Evolutionary conservation across 2,888 invertebrate genomes (phyloP).

Genomic region (Agrilus cyanescens): DNA sequence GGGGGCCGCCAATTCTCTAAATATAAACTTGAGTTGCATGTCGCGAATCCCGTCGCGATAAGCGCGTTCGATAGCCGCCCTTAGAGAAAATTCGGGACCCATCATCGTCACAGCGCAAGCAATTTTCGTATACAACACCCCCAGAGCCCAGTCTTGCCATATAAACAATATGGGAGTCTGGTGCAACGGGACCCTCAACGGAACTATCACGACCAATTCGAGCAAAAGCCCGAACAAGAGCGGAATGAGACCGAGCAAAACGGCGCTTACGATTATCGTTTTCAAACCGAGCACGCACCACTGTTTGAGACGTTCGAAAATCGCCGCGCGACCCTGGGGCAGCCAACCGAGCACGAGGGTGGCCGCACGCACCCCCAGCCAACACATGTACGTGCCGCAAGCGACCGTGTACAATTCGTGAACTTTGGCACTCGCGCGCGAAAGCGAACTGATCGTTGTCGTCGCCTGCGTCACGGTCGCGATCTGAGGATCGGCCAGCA

Average conservation of each 20-base stretch:
- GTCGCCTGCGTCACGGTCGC: slow-evolving; percentile 12
- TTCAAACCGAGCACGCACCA: slow-evolving; percentile 67
- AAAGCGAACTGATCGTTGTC: slow-evolving; percentile 1
- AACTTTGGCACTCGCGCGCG: slow-evolving; percentile 36
- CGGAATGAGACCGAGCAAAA: slow-evolving; percentile 83
- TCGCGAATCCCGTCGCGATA: slow-evolving; percentile 89
- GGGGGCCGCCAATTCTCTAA: slow-evolving; percentile 78
- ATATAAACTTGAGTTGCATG: slow-evolving; percentile 79
- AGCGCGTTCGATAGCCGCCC: slow-evolving; percentile 82
- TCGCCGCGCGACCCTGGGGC: slow-evolving; percentile 74
- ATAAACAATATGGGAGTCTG: slow-evolving; percentile 83
- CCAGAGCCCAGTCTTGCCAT: slow-evolving; percentile 97
- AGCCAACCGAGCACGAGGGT: slow-evolving; percentile 77
- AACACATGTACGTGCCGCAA: slow-evolving; percentile 87
- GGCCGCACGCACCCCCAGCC: slow-evolving; percentile 77
- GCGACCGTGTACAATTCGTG: slow-evolving; percentile 96
- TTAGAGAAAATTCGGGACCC: slow-evolving; percentile 94
- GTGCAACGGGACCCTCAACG: slow-evolving; percentile 80
- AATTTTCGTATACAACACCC: slow-evolving; percentile 95
- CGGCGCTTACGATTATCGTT: slow-evolving; percentile 60
- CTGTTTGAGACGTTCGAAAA: slow-evolving; percentile 55
- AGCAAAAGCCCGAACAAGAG: slow-evolving; percentile 83
- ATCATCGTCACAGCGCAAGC: slow-evolving; percentile 93
- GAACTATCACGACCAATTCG: slow-evolving; percentile 84
- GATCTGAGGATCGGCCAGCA: slow-evolving; percentile 39